Base-by-base conservation (phyloP, 2,797 vertebrate genomes). In the Cynopterus sphinx region DNA sequence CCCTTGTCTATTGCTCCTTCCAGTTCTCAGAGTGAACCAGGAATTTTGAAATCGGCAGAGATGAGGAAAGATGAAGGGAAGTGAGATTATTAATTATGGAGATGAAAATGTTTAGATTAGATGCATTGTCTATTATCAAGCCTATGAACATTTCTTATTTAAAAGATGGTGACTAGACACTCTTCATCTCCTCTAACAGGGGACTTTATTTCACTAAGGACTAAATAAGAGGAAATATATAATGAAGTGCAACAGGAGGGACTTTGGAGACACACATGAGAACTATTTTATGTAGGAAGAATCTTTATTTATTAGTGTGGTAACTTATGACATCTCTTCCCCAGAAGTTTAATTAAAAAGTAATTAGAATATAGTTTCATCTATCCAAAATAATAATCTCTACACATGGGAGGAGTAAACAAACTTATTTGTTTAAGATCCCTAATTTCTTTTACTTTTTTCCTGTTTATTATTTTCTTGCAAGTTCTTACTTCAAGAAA, bases 381-480 rank as follows among this genome's bases (percentile, higher is more conserved):
- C 16, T 75, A 43, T 36, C 31, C 74, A 94, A 61, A 67, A 88
- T 78, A n/a, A 3, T 19, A 55, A 59, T 39, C 49, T 67, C 55
- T 96, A 26, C 9, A 79, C 8, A 31, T 33, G 5, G n/a, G 33
- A 84, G 22, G 39, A 73, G 21, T 26, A 77, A 90, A 36, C 13
- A n/a, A 89, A 82, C 1, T 65, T 65, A 28, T 59, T 84, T 87
- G 28, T 90, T 68, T 28, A 91, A 88, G 17, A 63, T 24, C 16
- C 24, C 49, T 85, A 95, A 87, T 63, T 41, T 4, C 15, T 26
- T 31, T 59, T 61, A 59, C 15, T 79, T 75, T 83, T 75, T 57
- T 26, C n/a, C 78, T 36, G 7, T 26, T 95, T 73, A 41, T 73
- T 87, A 87, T 89, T 95, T 57, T 93, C 63, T 87, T 92, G 1